Evolutionary conservation across 2,797 vertebrate species (phyloP), one percentile per base, ranked within the genome.

Genomic region (Enteromius anoplus): DNA sequence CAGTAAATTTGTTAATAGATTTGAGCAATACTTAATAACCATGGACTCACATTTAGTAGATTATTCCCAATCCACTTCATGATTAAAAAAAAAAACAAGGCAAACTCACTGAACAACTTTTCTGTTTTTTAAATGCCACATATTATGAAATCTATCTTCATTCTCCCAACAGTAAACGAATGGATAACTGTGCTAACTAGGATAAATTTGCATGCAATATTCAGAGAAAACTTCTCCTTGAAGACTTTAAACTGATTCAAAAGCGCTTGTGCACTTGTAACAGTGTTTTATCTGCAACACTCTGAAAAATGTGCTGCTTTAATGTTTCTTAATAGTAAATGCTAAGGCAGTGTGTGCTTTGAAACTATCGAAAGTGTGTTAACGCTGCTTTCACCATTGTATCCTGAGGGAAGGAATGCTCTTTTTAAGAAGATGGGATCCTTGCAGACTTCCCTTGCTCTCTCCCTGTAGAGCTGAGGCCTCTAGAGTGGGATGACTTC

Each of bases 401-500:
- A 75, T 75, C 81, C 47, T 76, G 29, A 66, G 17, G 21, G 45
- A 47, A 66, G 47, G 34, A 76, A 75, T 75, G 72, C 37, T 76
- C 60, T 75, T 66, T 81, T 68, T 53, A 45, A 55, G 47, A 76
- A 5, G 19, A 40, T 29, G 72, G 23, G 55, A 82, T 68, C 23
- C 47, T 75, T 53, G 8, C n/a, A 60, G 65, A 75, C 80, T 42
- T 23, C 47, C 29, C 21, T 72, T 11, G 21, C 58, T 26, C 29
- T 65, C 37, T 76, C 47, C 60, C 60, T 32, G 60, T 75, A 68
- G 81, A 75, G 23, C 62, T 55, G 47, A 76, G 73, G 73, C 73
- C 71, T 70, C 37, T 68, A 60, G 64, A 71, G 65, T 60, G 78
- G 42, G 34, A 81, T 49, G 69, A 55, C 60, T 82, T 69, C 55